phyloP scores from a whole-genome alignment of 2,113 vertebrate genomes.

The Motacilla tschutschensis region DNA sequence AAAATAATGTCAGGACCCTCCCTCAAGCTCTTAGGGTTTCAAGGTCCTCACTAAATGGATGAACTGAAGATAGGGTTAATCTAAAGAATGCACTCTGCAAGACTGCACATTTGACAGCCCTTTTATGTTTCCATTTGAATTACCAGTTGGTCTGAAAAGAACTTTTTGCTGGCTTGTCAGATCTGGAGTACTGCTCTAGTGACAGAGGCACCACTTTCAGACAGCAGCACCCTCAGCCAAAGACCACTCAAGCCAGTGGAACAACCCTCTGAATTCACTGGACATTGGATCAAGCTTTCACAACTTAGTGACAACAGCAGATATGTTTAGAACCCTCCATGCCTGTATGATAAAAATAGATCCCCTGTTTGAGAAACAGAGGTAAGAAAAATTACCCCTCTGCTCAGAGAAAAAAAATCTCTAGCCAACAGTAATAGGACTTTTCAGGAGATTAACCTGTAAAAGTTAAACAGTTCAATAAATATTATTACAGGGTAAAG shows the following conservation, averaged over 20 bases:
- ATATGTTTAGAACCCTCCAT: background rate
- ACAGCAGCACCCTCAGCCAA: constrained; percentile 13
- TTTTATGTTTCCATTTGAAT: constrained; percentile 3
- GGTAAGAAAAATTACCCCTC: background rate
- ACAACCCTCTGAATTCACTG: background rate
- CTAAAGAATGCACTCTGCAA: background rate
- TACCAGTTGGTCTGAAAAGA: background rate
- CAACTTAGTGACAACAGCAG: background rate
- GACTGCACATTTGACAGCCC: background rate
- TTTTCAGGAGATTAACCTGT: background rate
- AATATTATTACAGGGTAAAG: background rate
- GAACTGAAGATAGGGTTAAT: background rate
- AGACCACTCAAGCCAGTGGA: background rate
- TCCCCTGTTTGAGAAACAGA: background rate
- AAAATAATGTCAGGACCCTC: background rate
- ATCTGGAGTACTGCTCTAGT: background rate
- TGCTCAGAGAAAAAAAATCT: background rate
- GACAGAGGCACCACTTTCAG: constrained; percentile 12
- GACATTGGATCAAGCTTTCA: constrained; percentile 7
- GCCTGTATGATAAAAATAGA: background rate
- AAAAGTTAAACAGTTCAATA: background rate
- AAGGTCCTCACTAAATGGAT: background rate
- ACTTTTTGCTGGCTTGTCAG: constrained; percentile 9
- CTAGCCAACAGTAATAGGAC: background rate
- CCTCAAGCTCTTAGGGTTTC: background rate